Conservation (phyloP, 2,888 invertebrate species). For the Drosophila barbarae region DNA sequence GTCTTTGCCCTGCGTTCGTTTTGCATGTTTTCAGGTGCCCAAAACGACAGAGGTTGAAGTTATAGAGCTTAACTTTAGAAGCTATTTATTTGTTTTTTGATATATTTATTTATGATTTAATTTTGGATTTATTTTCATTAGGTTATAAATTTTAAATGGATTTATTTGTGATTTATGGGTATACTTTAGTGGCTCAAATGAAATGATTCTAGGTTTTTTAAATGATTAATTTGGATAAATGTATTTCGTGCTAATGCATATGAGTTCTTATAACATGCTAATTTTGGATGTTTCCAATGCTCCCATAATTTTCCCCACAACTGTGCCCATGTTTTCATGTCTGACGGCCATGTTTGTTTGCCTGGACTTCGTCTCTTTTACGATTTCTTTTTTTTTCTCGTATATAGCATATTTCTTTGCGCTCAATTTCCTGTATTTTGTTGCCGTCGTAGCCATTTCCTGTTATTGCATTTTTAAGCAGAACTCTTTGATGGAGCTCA, state of each 20-base stretch:
- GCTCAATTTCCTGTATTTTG: constrained; percentile 74
- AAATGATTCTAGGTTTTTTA: too few species aligned
- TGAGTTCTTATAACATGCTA: too few species aligned
- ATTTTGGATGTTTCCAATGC: neutral
- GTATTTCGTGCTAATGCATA: too few species aligned
- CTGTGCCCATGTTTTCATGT: constrained; percentile 29
- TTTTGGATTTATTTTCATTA: too few species aligned
- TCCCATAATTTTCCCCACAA: neutral
- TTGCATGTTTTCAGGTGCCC: constrained; percentile 21
- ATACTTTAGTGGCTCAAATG: too few species aligned
- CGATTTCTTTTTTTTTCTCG: constrained; percentile 10
- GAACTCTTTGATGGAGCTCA: constrained; percentile 35
- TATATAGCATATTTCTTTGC: constrained; percentile 53
- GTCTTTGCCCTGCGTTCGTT: constrained; percentile 27
- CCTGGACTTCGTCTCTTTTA: constrained; percentile 42
- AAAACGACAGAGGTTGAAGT: neutral
- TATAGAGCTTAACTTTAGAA: neutral
- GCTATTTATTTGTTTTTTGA: neutral
- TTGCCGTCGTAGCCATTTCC: constrained; percentile 66
- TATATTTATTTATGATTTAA: neutral
- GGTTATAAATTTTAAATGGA: too few species aligned
- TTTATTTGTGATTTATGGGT: too few species aligned
- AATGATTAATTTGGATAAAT: too few species aligned
- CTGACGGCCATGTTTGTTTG: constrained; percentile 67
- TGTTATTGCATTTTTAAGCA: constrained; percentile 73